Conservation (phyloP, 2,797 vertebrate genomes). For the Erethizon dorsatum region DNA sequence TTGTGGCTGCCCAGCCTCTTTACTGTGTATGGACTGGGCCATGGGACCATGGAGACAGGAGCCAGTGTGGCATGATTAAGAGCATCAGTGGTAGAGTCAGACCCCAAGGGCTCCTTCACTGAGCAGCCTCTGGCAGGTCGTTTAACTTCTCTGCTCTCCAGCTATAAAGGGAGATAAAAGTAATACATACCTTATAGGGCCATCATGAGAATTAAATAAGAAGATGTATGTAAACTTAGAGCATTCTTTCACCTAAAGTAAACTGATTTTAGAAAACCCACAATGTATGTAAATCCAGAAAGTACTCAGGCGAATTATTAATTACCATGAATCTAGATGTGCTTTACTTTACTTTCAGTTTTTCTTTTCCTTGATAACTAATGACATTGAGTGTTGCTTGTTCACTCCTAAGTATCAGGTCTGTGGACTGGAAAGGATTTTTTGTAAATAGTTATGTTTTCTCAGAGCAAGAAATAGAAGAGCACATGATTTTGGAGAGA, state of each 20-base stretch:
- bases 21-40: too few species aligned
- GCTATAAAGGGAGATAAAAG: background rate
- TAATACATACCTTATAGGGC: background rate
- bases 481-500: background rate
- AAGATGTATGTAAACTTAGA: background rate
- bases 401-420: background rate
- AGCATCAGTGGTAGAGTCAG: background rate
- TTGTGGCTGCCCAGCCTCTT: too few species aligned
- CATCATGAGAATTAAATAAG: background rate
- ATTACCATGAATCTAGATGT: background rate
- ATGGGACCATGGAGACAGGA: accelerated
- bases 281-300: background rate
- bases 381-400: background rate
- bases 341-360: background rate
- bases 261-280: background rate
- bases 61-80: accelerated
- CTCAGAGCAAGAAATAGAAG: background rate
- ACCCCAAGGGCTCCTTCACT: background rate
- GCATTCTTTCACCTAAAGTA: background rate
- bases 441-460: conserved; percentile 10
- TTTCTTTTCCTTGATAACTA: background rate
- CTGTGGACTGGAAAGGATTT: background rate
- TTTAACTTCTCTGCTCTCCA: background rate
- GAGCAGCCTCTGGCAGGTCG: background rate
- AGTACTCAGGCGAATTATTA: background rate